Evolutionary conservation across 2,888 invertebrate genomes (phyloP).

Genomic region (Ophion obscuratus): DNA sequence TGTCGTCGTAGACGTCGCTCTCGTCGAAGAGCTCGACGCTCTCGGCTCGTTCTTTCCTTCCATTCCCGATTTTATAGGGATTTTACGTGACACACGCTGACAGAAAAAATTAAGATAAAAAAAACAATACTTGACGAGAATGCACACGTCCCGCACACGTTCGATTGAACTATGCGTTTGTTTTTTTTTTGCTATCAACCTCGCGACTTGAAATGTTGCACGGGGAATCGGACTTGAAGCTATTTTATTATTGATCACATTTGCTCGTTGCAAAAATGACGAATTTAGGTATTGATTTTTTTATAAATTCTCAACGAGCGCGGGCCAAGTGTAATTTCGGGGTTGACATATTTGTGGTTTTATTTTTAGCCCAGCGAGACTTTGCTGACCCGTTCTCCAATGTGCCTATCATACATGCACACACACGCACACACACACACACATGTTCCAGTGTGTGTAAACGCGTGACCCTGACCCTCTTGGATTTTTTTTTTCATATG

Average conservation of each 20-base stretch:
- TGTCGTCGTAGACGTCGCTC: slow-evolving; percentile 27
- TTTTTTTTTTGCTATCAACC: not conserved
- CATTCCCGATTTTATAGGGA: slow-evolving; percentile 67
- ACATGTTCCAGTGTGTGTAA: too few relatives aligned
- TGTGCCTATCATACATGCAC: not conserved
- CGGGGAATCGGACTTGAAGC: slow-evolving; percentile 20
- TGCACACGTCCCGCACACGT: not conserved
- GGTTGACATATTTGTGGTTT: not conserved
- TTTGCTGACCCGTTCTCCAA: not conserved
- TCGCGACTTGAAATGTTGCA: slow-evolving; percentile 14
- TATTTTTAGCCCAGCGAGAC: not conserved
- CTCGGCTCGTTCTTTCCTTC: slow-evolving; percentile 71
- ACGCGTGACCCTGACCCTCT: too few relatives aligned
- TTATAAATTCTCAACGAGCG: not conserved
- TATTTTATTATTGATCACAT: not conserved
- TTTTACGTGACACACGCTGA: slow-evolving; percentile 2
- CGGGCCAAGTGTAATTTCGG: not conserved
- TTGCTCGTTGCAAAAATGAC: not conserved
- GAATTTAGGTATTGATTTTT: not conserved
- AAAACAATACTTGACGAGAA: not conserved
- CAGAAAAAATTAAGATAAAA: not conserved
- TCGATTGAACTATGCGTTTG: not conserved
- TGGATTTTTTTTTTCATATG: too few relatives aligned
- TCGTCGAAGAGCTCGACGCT: slow-evolving; percentile 67
- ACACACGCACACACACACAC: too few relatives aligned